A percentile compares a stretch with the other conserved stretches of the same genome.
These are phyloP conservation scores for Germaria angustata DNA, from an alignment of 2,888 invertebrate species.

Conservation along the genomic window DNA sequence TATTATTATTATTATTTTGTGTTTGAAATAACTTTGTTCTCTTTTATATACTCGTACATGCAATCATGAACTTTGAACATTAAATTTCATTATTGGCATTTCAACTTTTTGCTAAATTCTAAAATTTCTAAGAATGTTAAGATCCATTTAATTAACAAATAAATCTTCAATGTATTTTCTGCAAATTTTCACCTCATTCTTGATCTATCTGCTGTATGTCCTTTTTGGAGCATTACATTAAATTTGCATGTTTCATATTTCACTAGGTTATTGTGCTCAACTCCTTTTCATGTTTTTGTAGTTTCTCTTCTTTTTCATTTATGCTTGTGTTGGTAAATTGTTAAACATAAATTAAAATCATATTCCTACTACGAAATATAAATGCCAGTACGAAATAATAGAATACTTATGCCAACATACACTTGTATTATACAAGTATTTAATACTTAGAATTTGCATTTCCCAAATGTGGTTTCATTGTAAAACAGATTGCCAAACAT, in stretches of 20 bases:
- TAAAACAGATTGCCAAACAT: too few species aligned
- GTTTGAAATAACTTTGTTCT: too few species aligned
- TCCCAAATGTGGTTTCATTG: slow-evolving; percentile 62
- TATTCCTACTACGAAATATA: slow-evolving; percentile 9
- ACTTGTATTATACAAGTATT: slow-evolving; percentile 29
- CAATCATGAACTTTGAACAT: too few species aligned
- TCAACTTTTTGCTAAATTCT: too few species aligned
- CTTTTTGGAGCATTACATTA: background rate
- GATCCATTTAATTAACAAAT: background rate
- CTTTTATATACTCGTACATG: too few species aligned
- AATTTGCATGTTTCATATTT: slow-evolving; percentile 1
- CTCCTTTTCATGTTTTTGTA: slow-evolving; percentile 2
- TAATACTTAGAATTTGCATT: slow-evolving; percentile 55
- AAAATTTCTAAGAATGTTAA: too few species aligned
- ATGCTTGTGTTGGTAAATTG: slow-evolving; percentile 37
- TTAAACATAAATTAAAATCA: slow-evolving; percentile 55
- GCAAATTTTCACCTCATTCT: background rate
- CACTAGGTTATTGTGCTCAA: slow-evolving; percentile 14
- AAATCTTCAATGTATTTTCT: background rate
- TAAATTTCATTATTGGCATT: too few species aligned
- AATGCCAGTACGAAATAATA: background rate
- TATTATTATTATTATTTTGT: too few species aligned
- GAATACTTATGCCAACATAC: background rate
- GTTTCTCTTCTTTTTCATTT: background rate
- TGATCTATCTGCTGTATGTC: background rate